Percentiles rank a stretch among this genome's conserved stretches.
phyloP scores from a whole-genome alignment of 2,113 vertebrate species.

The Rhombomys opimus region DNA sequence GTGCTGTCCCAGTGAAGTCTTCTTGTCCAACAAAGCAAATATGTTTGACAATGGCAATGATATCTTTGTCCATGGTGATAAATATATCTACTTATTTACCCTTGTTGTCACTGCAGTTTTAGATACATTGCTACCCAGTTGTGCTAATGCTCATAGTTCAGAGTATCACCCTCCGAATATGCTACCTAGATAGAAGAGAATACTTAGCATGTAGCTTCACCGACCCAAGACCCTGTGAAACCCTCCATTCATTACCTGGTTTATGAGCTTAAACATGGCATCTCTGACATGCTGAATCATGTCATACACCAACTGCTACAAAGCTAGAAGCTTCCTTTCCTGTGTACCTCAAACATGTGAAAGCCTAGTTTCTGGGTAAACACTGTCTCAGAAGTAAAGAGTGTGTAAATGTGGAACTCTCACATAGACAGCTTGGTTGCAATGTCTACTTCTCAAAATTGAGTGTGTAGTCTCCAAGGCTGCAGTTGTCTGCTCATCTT shows the following conservation, averaged over 20 bases:
- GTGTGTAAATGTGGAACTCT: neutral
- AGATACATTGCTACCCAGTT: neutral
- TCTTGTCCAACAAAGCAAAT: neutral
- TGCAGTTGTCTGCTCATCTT: neutral
- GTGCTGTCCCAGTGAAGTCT: neutral
- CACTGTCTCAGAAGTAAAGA: neutral
- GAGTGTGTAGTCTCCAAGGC: neutral
- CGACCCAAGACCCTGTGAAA: no score
- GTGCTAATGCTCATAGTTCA: neutral
- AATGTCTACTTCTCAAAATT: no score
- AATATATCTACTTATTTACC: neutral
- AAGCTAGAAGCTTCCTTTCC: neutral
- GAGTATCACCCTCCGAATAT: neutral
- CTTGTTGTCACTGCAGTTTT: neutral
- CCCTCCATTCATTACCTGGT: neutral
- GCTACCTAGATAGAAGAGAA: neutral
- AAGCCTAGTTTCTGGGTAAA: neutral
- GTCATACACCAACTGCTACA: neutral
- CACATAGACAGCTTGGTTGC: accelerated
- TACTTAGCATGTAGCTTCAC: neutral
- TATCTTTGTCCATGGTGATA: neutral
- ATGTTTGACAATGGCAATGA: neutral
- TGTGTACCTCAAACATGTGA: neutral
- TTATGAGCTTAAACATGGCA: neutral
- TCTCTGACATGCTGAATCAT: neutral